Base-by-base conservation (phyloP, 2,113 vertebrate genomes). In the Pipa parva region DNA sequence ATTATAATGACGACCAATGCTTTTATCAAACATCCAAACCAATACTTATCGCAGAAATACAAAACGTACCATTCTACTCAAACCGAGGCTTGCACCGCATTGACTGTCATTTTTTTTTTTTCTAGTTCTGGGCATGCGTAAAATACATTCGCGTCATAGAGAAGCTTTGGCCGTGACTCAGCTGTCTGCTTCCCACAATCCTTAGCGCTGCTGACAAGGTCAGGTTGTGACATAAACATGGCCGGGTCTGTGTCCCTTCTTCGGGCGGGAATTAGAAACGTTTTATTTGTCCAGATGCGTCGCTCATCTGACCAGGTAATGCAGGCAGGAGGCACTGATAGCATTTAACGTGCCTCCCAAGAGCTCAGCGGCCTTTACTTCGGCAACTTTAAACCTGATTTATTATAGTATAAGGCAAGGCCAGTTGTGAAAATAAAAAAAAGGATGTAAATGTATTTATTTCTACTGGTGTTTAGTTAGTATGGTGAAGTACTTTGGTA, bases 221-320 rank as follows among this genome's bases (percentile, higher is more conserved):
- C 66, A 70, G 66, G 11, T n/a, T 51, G 39, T 50, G 29, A 9
- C 10, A 24, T 18, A 8, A 69, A 61, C n/a, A 70, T 70, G 66
- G 57, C 66, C 7, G 58, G n/a, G 15, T 36, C 20, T 27, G 18
- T 24, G 25, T 59, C 48, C 7, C 12, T 70, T 25, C 27, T 70
- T 7, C 66, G 59, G 9, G 33, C 25, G 11, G 25, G 66, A 9
- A 7, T 70, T 11, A 52, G 66, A 8, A 70, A 54, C 26, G 31
- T 70, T 2, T 17, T 70, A 18, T 54, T 54, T 7, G 15, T 70
- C 28, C 66, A 70, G 56, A 61, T 70, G 66, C 58, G 66, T 5
- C 36, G 49, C 9, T 70, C 66, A 6, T 70, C 66, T 25, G 66
- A 70, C 26, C 66, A 70, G 66, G 66, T 70, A 45, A 29, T 3